These are phyloP conservation scores for Drosophila ezoana DNA, from an alignment of 2,888 invertebrate species.

Conservation along the genomic window DNA sequence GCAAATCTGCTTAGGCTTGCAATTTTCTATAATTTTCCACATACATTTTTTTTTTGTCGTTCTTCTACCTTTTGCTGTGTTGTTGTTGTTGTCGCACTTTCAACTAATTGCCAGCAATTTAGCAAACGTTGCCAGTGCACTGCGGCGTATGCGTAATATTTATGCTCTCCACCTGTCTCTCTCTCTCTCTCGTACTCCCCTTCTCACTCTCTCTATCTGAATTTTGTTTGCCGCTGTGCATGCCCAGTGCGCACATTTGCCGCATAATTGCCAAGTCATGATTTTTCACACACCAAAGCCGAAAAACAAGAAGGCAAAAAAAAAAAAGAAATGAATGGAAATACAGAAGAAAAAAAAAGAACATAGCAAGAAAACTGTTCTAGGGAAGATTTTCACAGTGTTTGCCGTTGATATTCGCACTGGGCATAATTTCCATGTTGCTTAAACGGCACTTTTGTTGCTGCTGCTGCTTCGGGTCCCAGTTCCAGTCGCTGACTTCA, in stretches of 20 bases:
- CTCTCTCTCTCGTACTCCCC: not conserved
- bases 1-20: constrained; percentile 65
- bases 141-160: constrained; percentile 76
- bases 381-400: constrained; percentile 21
- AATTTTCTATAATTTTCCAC: constrained; percentile 48
- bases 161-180: constrained; percentile 28
- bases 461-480: constrained; percentile 2
- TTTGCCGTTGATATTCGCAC: constrained; percentile 76
- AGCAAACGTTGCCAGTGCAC: constrained; percentile 68
- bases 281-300: constrained; percentile 68
- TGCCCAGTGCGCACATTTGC: constrained; percentile 76
- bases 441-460: constrained; percentile 74
- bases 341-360: constrained; percentile 28
- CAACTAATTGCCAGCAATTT: constrained; percentile 77
- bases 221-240: constrained; percentile 52
- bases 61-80: constrained; percentile 21
- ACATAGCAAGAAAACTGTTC: constrained; percentile 25
- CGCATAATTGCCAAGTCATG: constrained; percentile 80
- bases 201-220: constrained; percentile 13
- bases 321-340: constrained; percentile 25
- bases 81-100: constrained; percentile 60
- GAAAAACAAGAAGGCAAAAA: constrained; percentile 27
- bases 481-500: constrained; percentile 38
- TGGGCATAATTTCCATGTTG: constrained; percentile 81
- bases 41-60: constrained; percentile 1